Conservation (phyloP, 2,113 vertebrate species). For the Mormyrus iriodes region DNA sequence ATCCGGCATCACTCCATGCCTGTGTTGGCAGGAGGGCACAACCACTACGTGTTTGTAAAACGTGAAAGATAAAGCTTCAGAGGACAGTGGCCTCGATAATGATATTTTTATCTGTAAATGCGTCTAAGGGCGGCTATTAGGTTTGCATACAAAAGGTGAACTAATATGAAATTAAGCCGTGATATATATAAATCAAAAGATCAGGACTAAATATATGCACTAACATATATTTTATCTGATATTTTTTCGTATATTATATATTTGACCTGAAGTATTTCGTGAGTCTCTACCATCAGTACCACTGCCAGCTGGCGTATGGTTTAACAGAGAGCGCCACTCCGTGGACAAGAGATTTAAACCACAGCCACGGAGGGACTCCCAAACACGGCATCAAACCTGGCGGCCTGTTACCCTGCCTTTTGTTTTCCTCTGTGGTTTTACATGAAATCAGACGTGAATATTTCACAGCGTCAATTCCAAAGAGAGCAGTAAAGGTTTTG, state of each 20-base stretch:
- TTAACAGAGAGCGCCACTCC: conserved; percentile 39
- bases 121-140: conserved; percentile 42
- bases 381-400: neutral
- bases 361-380: conserved; percentile 33
- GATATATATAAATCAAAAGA: conserved; percentile 72
- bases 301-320: conserved; percentile 58
- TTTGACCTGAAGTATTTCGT: conserved; percentile 61
- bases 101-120: conserved; percentile 37
- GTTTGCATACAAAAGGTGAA: conserved; percentile 58
- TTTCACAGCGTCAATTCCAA: conserved; percentile 86
- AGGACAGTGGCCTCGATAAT: conserved; percentile 10
- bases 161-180: conserved; percentile 73
- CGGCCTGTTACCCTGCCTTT: neutral
- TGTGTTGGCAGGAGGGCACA: conserved; percentile 13
- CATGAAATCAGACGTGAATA: conserved; percentile 31
- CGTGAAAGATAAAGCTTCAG: conserved; percentile 40
- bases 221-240: conserved; percentile 84
- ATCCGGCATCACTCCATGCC: conserved; percentile 21
- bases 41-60: conserved; percentile 26
- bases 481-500: conserved; percentile 66
- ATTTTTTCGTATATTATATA: conserved; percentile 61
- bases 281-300: conserved; percentile 66
- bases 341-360: conserved; percentile 48
- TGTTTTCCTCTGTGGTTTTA: neutral
- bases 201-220: conserved; percentile 80